These are phyloP conservation scores for Mixornis gularis DNA, from an alignment of 2,113 vertebrate genomes.

Conservation along the genomic window DNA sequence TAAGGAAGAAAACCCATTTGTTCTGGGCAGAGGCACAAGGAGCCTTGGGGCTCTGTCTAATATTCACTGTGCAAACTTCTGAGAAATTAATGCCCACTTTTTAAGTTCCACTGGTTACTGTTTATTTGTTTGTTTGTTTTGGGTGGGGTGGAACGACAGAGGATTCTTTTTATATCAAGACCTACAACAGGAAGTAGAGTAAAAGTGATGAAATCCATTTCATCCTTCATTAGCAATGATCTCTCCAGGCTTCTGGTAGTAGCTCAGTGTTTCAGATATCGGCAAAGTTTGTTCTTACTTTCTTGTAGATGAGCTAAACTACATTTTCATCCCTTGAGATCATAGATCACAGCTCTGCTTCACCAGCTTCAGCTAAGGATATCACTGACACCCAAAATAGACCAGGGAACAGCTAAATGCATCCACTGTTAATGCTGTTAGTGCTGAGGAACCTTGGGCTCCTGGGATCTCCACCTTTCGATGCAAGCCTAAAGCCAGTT, in stretches of 20 bases:
- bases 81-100: not conserved
- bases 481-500: not conserved
- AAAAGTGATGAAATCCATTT: not conserved
- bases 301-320: not conserved
- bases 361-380: not conserved
- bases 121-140: not conserved
- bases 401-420: not conserved
- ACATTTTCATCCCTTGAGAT: not conserved
- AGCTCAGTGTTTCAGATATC: not conserved
- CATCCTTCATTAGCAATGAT: not conserved
- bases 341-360: not conserved
- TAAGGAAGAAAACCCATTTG: not conserved
- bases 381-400: not conserved
- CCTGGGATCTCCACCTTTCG: not conserved
- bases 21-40: not conserved
- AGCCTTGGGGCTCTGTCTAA: not conserved
- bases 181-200: not conserved
- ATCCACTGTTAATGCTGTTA: not conserved
- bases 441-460: not conserved
- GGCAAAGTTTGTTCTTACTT: not conserved
- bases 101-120: not conserved
- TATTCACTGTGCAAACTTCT: not conserved
- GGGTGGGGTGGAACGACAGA: not conserved
- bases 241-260: not conserved
- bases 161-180: not conserved